These are phyloP conservation scores for Zoroaster sp. DNA, from an alignment of 53 echinoderm and acorn worm genomes.

Conservation along the genomic window DNA sequence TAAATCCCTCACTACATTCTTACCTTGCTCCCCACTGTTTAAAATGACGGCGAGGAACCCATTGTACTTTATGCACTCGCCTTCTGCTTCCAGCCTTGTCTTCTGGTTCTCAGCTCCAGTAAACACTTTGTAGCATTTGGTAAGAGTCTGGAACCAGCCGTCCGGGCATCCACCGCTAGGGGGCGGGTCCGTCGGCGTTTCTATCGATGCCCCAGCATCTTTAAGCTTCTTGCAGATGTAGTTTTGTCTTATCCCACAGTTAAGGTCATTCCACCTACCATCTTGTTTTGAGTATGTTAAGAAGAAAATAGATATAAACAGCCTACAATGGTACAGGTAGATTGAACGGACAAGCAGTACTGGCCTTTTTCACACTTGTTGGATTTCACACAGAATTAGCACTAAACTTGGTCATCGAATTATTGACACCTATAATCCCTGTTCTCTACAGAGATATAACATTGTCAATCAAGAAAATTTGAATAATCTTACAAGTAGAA, in stretches of 20 bases:
- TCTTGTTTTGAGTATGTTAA: too few species aligned
- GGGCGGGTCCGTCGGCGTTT: neutral
- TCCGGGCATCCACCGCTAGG: neutral
- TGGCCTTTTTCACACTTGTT: too few species aligned
- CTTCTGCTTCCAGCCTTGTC: neutral
- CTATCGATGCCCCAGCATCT: neutral
- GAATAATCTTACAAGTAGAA: too few species aligned
- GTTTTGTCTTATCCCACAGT: constrained; percentile 33
- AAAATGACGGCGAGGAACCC: neutral
- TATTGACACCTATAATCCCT: too few species aligned
- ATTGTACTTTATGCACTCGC: neutral
- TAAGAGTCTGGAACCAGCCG: constrained; percentile 13
- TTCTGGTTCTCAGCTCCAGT: neutral
- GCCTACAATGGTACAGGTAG: too few species aligned
- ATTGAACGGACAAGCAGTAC: too few species aligned
- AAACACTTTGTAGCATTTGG: constrained; percentile 12
- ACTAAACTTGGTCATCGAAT: too few species aligned
- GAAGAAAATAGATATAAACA: too few species aligned
- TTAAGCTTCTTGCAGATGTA: constrained; percentile 8
- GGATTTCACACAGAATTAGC: too few species aligned
- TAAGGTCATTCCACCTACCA: constrained; percentile 34
- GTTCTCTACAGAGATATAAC: too few species aligned
- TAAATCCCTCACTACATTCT: too few species aligned
- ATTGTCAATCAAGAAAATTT: too few species aligned
- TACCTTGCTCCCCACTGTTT: constrained; percentile 24